Percentiles rank a stretch among this genome's conserved stretches.
Conservation (phyloP, 2,888 invertebrate species). For the Lottia scabra region DNA sequence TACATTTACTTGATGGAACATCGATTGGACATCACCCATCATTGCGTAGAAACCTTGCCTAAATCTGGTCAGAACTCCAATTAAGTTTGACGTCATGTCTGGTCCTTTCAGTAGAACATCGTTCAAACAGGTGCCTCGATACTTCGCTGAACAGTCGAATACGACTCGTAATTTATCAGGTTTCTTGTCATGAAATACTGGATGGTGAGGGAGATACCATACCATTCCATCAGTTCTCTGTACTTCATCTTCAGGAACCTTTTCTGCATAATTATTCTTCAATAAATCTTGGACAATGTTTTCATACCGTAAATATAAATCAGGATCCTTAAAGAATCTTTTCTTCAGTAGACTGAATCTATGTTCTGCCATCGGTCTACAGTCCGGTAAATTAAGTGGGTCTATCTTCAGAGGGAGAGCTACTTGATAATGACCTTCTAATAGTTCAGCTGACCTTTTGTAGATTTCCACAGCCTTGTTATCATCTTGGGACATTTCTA, state of each 20-base stretch:
- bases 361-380: background rate
- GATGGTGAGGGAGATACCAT: background rate
- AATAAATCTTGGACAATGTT: background rate
- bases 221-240: background rate
- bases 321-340: background rate
- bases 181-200: background rate
- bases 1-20: background rate
- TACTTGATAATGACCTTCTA: background rate
- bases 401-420: background rate
- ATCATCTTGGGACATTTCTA: background rate
- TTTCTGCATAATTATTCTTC: background rate
- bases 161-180: background rate
- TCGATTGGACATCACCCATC: slow-evolving; percentile 4
- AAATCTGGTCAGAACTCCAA: background rate
- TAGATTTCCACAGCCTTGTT: background rate
- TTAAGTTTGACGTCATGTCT: background rate
- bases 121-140: background rate
- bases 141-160: background rate
- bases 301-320: background rate
- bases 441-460: background rate
- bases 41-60: background rate
- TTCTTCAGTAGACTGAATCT: background rate
- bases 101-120: background rate
- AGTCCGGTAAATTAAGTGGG: background rate
- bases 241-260: background rate